These are phyloP conservation scores for cattle (Bos taurus) DNA, from an alignment of 2,113 vertebrate genomes.

Conservation along the genomic window ARS-UCD2.0 NC_037346.1:47651001-47651500, in stretches of 20 bases:
- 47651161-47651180: neutral
- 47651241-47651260: neutral
- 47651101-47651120: neutral
- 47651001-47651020: neutral
- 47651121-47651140: neutral
- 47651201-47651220: neutral
- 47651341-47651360: constrained; percentile 8
- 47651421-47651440: constrained; percentile 18
- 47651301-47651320: neutral
- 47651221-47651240: neutral
- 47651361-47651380: neutral
- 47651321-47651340: neutral
- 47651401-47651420: neutral
- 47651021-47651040: neutral
- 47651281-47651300: neutral
- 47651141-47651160: neutral
- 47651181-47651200: neutral
- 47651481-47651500: neutral
- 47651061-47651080: neutral
- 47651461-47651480: neutral
- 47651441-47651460: constrained; percentile 30
- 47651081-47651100: neutral
- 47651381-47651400: constrained; percentile 3
- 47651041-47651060: neutral
- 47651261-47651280: neutral